Conservation (phyloP, 2,888 invertebrate species). For the Resseliella maxima region DNA sequence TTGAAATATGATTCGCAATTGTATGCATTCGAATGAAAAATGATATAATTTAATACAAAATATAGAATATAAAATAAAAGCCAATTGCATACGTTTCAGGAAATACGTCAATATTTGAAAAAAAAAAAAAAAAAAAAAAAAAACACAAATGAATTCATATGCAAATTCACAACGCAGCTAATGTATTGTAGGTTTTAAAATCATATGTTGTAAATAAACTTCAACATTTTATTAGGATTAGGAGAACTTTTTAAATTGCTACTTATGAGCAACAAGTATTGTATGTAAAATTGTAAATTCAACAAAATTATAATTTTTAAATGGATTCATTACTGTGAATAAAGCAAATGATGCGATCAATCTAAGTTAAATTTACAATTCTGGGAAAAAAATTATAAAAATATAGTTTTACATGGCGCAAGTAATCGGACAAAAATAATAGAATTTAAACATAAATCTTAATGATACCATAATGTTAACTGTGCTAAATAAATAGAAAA, state of each 20-base stretch:
- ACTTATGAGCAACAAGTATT: conserved; percentile 13
- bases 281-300: conserved; percentile 43
- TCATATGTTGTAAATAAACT: conserved; percentile 31
- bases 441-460: conserved; percentile 16
- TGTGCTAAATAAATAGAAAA: conserved; percentile 42
- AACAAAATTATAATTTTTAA: conserved; percentile 3
- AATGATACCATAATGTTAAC: conserved; percentile 47
- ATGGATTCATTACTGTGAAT: background rate
- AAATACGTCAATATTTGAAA: background rate
- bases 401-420: conserved; percentile 52
- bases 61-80: background rate
- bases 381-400: background rate
- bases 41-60: background rate
- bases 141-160: background rate
- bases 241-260: conserved; percentile 15
- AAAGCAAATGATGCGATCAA: background rate
- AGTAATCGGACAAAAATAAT: background rate
- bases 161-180: background rate
- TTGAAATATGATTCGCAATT: background rate
- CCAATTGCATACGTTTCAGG: background rate
- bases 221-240: conserved; percentile 25
- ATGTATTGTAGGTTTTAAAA: background rate
- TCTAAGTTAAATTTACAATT: background rate
- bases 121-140: background rate
- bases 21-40: background rate